These are phyloP conservation scores for Felis chaus DNA, from an alignment of 2,113 vertebrate species.

Conservation along the genomic window DNA sequence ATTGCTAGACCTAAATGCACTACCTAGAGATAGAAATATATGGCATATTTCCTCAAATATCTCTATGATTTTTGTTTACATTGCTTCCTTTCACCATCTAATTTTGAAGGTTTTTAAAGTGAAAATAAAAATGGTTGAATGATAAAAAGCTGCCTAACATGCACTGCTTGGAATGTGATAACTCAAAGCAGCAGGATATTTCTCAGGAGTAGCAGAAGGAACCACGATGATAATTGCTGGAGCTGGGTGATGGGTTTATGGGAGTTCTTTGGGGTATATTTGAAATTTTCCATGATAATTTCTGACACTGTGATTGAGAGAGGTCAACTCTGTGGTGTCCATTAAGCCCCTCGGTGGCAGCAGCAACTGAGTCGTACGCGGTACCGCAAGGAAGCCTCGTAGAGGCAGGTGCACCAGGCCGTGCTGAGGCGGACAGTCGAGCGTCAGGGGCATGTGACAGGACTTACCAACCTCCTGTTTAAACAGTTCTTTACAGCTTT, in stretches of 20 bases:
- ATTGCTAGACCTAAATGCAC: neutral
- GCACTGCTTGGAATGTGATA: neutral
- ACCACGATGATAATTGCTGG: neutral
- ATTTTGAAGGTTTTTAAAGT: neutral
- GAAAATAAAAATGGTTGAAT: neutral
- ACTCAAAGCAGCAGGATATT: neutral
- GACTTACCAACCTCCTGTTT: neutral
- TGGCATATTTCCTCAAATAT: neutral
- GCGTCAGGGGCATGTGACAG: neutral
- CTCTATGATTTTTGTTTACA: neutral
- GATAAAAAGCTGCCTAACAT: neutral
- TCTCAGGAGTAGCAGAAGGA: neutral
- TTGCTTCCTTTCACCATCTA: neutral
- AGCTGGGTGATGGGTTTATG: neutral
- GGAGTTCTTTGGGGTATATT: neutral
- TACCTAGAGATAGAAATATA: neutral
- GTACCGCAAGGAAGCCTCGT: neutral
- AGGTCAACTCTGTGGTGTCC: neutral
- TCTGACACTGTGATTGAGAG: neutral
- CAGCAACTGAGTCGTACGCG: too few relatives aligned
- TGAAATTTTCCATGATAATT: neutral
- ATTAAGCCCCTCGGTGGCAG: neutral
- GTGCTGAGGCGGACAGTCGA: neutral
- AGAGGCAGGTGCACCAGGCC: rapidly evolving
- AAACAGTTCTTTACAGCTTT: neutral